phyloP scores from a whole-genome alignment of 2,888 invertebrate genomes.

The Scelioninae gen. 1 region DNA sequence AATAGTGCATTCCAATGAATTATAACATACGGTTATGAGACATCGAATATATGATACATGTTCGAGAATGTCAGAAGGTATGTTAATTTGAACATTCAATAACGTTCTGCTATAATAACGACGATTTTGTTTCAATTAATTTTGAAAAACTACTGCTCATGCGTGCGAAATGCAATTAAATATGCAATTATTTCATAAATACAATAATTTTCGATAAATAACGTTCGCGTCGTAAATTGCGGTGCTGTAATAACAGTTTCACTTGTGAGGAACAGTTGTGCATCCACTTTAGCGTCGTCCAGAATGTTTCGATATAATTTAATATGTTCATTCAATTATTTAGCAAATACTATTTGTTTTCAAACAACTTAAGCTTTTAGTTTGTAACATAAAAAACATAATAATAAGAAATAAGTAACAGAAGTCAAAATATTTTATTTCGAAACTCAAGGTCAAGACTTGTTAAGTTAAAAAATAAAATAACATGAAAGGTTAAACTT shows the following conservation, averaged over 20 bases:
- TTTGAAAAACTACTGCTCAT: conserved; percentile 8
- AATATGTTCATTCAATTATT: conserved; percentile 23
- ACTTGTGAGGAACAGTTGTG: conserved; percentile 32
- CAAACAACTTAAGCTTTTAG: not conserved
- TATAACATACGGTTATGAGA: conserved; percentile 21
- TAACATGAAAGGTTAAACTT: too few species aligned
- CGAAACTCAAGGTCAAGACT: too few species aligned
- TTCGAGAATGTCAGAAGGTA: not conserved
- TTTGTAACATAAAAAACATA: not conserved
- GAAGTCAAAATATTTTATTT: too few species aligned
- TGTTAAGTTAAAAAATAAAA: too few species aligned
- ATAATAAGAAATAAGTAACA: too few species aligned
- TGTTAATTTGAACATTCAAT: conserved; percentile 8
- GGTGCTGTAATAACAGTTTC: conserved; percentile 33
- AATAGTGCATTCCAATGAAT: conserved; percentile 13
- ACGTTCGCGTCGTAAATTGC: conserved; percentile 40
- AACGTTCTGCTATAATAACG: too few species aligned
- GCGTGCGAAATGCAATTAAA: conserved; percentile 20
- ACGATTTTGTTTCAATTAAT: not conserved
- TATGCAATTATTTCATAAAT: conserved; percentile 39
- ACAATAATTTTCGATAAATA: conserved; percentile 38
- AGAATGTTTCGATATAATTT: conserved; percentile 35
- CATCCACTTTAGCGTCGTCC: conserved; percentile 1
- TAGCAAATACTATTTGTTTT: conserved; percentile 14
- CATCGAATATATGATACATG: not conserved